Evolutionary conservation across 2,888 invertebrate species (phyloP).

Genomic region (Pammene aurita): DNA sequence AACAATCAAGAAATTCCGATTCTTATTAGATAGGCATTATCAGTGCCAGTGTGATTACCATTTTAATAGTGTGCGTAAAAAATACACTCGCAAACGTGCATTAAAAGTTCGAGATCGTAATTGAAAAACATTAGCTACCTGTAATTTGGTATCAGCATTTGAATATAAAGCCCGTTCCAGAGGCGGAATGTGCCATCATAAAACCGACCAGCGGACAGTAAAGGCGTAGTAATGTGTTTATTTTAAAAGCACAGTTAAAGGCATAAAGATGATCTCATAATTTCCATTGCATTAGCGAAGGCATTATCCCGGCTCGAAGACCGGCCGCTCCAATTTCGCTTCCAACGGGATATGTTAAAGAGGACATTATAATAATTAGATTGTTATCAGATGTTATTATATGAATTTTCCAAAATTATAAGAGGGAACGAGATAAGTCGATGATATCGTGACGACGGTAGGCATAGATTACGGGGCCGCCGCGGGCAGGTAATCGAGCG

Average conservation of each 20-base stretch:
- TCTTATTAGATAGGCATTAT: conserved; percentile 26
- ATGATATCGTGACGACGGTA: conserved; percentile 78
- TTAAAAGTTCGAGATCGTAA: conserved; percentile 51
- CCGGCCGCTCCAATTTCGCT: conserved; percentile 70
- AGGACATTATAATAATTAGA: conserved; percentile 83
- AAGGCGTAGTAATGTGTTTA: conserved; percentile 70
- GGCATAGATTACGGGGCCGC: conserved; percentile 77
- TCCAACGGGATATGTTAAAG: conserved; percentile 80
- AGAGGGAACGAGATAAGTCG: conserved; percentile 76
- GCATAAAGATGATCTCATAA: conserved; percentile 76
- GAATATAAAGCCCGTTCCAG: conserved; percentile 54
- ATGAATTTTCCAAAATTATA: conserved; percentile 81
- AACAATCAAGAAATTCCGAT: conserved; percentile 14
- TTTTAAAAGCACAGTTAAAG: conserved; percentile 77
- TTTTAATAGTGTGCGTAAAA: conserved; percentile 28
- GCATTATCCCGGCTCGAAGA: conserved; percentile 72
- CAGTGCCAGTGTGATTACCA: conserved; percentile 29
- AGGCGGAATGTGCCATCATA: conserved; percentile 53
- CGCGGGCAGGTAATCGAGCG: conserved; percentile 71
- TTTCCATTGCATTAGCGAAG: conserved; percentile 75
- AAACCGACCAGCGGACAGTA: conserved; percentile 52
- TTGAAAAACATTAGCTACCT: conserved; percentile 57
- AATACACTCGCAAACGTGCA: conserved; percentile 31
- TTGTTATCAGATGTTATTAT: conserved; percentile 82
- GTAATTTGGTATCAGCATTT: conserved; percentile 47